Percentiles rank a stretch among this genome's conserved stretches.
phyloP scores from a whole-genome alignment of 2,113 vertebrate genomes.

The Chlamydotis undulata region DNA sequence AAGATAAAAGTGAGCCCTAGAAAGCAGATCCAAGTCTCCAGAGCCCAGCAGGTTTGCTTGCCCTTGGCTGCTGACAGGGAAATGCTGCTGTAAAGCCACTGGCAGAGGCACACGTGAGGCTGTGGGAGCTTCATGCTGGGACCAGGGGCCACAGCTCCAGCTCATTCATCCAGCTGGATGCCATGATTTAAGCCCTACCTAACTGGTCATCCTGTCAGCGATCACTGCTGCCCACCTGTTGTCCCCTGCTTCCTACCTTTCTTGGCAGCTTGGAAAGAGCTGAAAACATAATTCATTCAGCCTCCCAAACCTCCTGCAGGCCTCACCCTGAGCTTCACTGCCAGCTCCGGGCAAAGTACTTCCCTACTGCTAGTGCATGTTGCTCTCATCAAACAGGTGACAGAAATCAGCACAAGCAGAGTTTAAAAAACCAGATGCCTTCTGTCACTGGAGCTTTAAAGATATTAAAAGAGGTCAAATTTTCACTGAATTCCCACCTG shows the following conservation, averaged over 20 bases:
- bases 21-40: neutral
- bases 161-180: neutral
- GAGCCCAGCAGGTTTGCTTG: neutral
- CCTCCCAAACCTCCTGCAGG: neutral
- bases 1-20: neutral
- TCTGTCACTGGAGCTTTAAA: neutral
- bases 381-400: neutral
- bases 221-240: neutral
- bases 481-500: neutral
- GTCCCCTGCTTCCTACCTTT: neutral
- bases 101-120: fast-evolving
- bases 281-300: neutral
- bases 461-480: neutral
- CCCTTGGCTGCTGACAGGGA: neutral
- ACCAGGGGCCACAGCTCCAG: neutral
- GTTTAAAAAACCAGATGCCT: neutral
- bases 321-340: neutral
- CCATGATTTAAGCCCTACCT: neutral
- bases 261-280: neutral
- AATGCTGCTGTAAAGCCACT: neutral
- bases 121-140: neutral
- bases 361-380: neutral
- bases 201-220: neutral
- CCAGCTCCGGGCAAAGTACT: fast-evolving
- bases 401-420: neutral